Conservation (phyloP, 2,113 vertebrate species). For the Chinchilla lanigera region DNA sequence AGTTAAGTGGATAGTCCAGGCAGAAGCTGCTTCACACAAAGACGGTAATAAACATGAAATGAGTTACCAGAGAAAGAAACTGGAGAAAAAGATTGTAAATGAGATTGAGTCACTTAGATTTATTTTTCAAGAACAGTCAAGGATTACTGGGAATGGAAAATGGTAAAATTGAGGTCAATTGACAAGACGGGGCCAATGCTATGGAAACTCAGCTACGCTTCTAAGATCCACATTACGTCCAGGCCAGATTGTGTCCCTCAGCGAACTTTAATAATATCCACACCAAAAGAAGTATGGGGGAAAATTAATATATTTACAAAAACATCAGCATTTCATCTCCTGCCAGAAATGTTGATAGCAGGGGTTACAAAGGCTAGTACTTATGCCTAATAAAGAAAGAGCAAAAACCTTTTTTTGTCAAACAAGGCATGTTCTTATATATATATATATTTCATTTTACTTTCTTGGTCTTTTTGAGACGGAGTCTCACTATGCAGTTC, state of each 20-base stretch:
- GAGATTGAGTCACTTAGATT: not conserved
- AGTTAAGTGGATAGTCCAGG: not conserved
- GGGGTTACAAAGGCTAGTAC: not conserved
- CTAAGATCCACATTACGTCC: not conserved
- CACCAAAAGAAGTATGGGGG: not conserved
- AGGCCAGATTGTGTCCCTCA: not conserved
- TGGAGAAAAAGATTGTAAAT: constrained; percentile 21
- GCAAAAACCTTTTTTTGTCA: not conserved
- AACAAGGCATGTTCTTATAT: not conserved
- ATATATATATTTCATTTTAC: no score
- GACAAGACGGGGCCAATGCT: not conserved
- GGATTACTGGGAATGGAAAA: not conserved
- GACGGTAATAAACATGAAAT: constrained; percentile 48
- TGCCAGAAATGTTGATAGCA: not conserved
- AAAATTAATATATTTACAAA: not conserved
- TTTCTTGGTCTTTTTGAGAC: no score
- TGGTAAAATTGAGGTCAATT: constrained; percentile 38
- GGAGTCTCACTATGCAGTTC: no score
- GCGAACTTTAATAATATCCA: not conserved
- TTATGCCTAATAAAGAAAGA: constrained; percentile 10
- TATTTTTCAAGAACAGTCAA: not conserved
- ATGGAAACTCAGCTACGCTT: not conserved
- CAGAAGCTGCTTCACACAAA: not conserved
- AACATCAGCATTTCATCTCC: not conserved
- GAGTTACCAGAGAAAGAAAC: constrained; percentile 4